Conservation (phyloP, 2,888 invertebrate genomes). For the Orthonychiurus folsomi region DNA sequence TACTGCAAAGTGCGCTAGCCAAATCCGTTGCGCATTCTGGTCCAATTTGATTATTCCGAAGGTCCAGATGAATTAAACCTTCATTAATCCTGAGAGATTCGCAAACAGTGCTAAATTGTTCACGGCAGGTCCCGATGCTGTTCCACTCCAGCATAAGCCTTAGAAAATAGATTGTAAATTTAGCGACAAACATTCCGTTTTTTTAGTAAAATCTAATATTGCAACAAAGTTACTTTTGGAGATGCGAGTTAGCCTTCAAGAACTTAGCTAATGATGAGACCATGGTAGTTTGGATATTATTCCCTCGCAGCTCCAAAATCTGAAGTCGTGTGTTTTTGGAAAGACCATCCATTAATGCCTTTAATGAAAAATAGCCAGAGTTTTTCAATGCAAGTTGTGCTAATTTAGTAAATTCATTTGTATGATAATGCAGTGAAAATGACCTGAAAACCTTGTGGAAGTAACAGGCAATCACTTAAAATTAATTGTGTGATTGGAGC, state of each 20-base stretch:
- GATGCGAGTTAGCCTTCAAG: constrained; percentile 42
- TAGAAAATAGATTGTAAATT: too few relatives aligned
- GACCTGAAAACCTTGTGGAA: constrained; percentile 43
- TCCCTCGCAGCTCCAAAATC: constrained; percentile 44
- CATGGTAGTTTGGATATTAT: constrained; percentile 43
- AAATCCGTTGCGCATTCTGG: constrained; percentile 43
- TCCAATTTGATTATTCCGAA: constrained; percentile 45
- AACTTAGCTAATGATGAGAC: constrained; percentile 44
- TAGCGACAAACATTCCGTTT: background rate
- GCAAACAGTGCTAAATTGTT: constrained; percentile 44
- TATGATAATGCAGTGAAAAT: background rate
- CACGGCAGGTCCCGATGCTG: constrained; percentile 42
- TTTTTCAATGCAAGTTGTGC: background rate
- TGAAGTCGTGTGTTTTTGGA: constrained; percentile 43
- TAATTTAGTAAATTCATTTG: too few relatives aligned
- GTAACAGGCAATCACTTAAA: constrained; percentile 45
- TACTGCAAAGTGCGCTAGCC: constrained; percentile 41
- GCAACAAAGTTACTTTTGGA: constrained; percentile 43
- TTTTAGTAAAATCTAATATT: background rate
- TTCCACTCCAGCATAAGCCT: constrained; percentile 45
- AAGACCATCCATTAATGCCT: constrained; percentile 43
- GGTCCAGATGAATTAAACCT: constrained; percentile 43
- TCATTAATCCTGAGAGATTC: constrained; percentile 43
- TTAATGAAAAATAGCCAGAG: constrained; percentile 5
- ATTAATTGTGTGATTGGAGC: constrained; percentile 43